phyloP scores from a whole-genome alignment of 2,888 invertebrate species.

The Brachyptera putata region DNA sequence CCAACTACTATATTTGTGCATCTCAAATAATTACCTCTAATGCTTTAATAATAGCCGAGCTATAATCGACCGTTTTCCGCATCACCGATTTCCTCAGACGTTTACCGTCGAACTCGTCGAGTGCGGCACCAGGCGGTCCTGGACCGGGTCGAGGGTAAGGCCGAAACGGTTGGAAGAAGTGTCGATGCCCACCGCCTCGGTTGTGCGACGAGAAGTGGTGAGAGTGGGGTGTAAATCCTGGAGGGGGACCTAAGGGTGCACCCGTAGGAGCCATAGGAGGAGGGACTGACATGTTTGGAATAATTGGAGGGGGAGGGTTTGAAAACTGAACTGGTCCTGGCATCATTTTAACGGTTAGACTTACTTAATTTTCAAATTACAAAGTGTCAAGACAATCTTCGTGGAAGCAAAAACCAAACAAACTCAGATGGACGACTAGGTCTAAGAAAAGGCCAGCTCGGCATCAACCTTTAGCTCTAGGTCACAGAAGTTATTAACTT shows the following conservation, averaged over 20 bases:
- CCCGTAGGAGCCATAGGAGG: conserved; percentile 39
- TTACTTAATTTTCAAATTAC: too few relatives aligned
- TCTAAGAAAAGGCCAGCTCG: too few relatives aligned
- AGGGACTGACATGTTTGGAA: conserved; percentile 45
- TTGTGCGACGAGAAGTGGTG: conserved; percentile 42
- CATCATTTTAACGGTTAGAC: conserved; percentile 26
- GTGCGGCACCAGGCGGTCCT: conserved; percentile 40
- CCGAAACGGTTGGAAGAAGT: conserved; percentile 49
- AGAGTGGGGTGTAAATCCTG: conserved; percentile 39
- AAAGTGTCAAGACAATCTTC: too few relatives aligned
- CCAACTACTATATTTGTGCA: too few relatives aligned
- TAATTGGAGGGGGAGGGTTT: conserved; percentile 35
- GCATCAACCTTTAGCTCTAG: too few relatives aligned
- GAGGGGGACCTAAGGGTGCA: conserved; percentile 19
- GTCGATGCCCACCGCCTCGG: conserved; percentile 39
- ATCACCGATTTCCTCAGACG: conserved; percentile 92
- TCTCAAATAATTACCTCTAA: too few relatives aligned
- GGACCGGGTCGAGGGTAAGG: conserved; percentile 44
- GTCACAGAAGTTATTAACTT: too few relatives aligned
- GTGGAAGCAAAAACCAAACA: too few relatives aligned
- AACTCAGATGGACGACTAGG: too few relatives aligned
- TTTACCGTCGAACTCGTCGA: conserved; percentile 87
- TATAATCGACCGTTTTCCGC: conserved; percentile 97
- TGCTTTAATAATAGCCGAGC: conserved; percentile 88
- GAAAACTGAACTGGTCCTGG: conserved; percentile 29